Conservation (phyloP, 2,797 vertebrate species). For the Gallinago nigripennis region DNA sequence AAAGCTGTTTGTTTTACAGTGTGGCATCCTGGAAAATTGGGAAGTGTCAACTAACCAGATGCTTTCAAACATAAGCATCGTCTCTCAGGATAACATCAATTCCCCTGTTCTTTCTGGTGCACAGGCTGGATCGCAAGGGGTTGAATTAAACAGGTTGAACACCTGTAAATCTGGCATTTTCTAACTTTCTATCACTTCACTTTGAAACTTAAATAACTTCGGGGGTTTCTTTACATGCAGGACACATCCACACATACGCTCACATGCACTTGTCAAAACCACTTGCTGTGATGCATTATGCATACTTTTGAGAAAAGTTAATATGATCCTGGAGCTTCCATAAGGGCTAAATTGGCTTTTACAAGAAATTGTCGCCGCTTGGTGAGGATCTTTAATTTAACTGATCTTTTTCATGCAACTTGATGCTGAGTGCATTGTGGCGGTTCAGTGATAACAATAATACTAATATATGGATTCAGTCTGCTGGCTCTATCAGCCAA, state of each 20-base stretch:
- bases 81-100: not conserved
- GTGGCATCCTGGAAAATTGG: not conserved
- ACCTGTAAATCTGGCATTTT: conserved; percentile 31
- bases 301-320: conserved; percentile 45
- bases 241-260: not conserved
- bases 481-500: conserved; percentile 10
- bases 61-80: not conserved
- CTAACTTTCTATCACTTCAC: conserved; percentile 2
- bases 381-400: conserved; percentile 58
- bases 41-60: conserved; percentile 1
- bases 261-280: conserved; percentile 31
- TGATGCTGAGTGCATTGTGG: not conserved
- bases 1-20: not conserved
- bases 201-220: conserved; percentile 34
- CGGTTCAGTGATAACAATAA: conserved; percentile 22
- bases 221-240: conserved; percentile 14
- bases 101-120: not conserved
- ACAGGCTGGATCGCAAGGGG: not conserved
- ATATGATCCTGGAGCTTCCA: conserved; percentile 12
- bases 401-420: conserved; percentile 34
- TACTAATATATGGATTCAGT: conserved; percentile 37
- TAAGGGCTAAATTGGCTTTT: conserved; percentile 55
- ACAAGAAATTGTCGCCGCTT: not conserved
- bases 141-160: conserved; percentile 10
- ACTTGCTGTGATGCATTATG: conserved; percentile 43